phyloP scores from a whole-genome alignment of 2,797 vertebrate genomes.

The Labroides dimidiatus region DNA sequence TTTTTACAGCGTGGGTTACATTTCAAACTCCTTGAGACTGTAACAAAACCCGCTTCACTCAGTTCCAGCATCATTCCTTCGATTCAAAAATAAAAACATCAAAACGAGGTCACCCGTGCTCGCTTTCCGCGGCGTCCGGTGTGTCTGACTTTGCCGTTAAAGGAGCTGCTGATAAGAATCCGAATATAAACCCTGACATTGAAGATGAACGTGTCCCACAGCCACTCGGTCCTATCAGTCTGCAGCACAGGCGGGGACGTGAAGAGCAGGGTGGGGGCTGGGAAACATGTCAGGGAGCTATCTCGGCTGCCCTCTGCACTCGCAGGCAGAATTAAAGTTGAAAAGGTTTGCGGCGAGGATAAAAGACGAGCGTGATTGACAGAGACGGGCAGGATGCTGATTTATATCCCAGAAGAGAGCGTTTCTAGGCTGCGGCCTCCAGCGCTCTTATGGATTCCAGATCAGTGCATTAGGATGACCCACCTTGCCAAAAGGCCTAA shows the following conservation, averaged over 20 bases:
- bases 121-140: slow-evolving; percentile 28
- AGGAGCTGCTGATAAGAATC: slow-evolving; percentile 65
- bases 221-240: slow-evolving; percentile 59
- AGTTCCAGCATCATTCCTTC: too few species aligned
- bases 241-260: slow-evolving; percentile 46
- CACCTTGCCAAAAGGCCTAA: background rate
- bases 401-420: slow-evolving; percentile 4
- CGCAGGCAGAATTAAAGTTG: slow-evolving; percentile 41
- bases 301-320: slow-evolving; percentile 36
- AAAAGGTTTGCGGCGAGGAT: slow-evolving; percentile 47
- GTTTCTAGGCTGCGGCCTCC: background rate
- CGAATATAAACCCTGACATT: slow-evolving; percentile 64
- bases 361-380: slow-evolving; percentile 40
- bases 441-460: background rate
- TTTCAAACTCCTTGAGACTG: too few species aligned
- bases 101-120: slow-evolving; percentile 69
- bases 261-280: slow-evolving; percentile 14
- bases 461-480: slow-evolving; percentile 6
- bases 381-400: slow-evolving; percentile 34
- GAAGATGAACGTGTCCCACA: slow-evolving; percentile 72
- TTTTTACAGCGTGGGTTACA: too few species aligned
- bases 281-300: slow-evolving; percentile 60
- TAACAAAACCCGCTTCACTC: too few species aligned
- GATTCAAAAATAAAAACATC: background rate
- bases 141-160: slow-evolving; percentile 41